Conservation (phyloP, 2,888 invertebrate genomes). For the Leptinotarsa rubiginosa region DNA sequence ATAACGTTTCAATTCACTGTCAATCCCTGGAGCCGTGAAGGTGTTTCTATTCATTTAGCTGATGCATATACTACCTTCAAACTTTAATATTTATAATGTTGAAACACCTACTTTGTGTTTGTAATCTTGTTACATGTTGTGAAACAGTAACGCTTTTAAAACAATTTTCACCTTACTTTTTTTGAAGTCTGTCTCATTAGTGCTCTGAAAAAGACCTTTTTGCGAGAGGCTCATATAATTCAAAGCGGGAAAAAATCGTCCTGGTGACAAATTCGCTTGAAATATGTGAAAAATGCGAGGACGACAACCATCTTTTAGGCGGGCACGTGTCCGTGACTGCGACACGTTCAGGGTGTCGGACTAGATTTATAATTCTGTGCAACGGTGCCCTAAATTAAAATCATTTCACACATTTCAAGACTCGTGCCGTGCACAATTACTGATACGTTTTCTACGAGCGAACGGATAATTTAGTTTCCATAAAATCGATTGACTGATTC, state of each 20-base stretch:
- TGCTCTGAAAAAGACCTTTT: background rate
- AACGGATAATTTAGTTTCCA: slow-evolving; percentile 8
- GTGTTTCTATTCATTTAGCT: too few species aligned
- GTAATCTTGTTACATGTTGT: background rate
- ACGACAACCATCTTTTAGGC: slow-evolving; percentile 20
- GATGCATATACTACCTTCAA: too few species aligned
- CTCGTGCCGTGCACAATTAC: slow-evolving; percentile 16
- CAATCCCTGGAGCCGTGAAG: too few species aligned
- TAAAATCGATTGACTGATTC: background rate
- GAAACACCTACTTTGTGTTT: too few species aligned
- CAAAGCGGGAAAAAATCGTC: slow-evolving; percentile 21
- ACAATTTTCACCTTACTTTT: background rate
- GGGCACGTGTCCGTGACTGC: slow-evolving; percentile 23
- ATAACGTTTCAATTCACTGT: too few species aligned
- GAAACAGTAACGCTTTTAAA: background rate
- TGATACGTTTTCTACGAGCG: slow-evolving; percentile 7
- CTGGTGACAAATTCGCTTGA: slow-evolving; percentile 22
- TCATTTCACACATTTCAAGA: slow-evolving; percentile 21
- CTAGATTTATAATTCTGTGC: slow-evolving; percentile 23
- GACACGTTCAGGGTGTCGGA: slow-evolving; percentile 20
- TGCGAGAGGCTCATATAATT: slow-evolving; percentile 4
- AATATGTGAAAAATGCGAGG: slow-evolving; percentile 27
- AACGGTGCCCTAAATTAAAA: slow-evolving; percentile 22
- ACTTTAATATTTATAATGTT: too few species aligned
- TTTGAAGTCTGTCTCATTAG: slow-evolving; percentile 1